Base-by-base conservation (phyloP, 1,140 invertebrate species). In the Spodoptera litura region DNA sequence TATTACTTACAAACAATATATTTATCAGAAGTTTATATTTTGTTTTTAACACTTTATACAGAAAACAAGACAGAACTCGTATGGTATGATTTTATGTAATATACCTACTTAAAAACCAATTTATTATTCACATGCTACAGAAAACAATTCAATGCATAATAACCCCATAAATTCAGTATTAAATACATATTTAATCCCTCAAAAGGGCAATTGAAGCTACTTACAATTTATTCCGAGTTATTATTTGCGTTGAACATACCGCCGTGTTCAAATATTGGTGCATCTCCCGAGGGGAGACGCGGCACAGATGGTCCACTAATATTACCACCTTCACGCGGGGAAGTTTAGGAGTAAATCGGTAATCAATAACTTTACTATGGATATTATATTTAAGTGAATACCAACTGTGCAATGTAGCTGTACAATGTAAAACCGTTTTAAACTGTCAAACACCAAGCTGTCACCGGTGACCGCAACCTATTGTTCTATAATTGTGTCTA, bases 261-360 rank as follows among this genome's bases (percentile, higher is more conserved):
- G 73, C 73, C 59, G 35, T 75, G 73, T 75, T 75, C 73, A 75
- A 75, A 75, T 75, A 75, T 75, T 75, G 73, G 73, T 62, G 73
- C 73, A 75, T 62, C 73, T 53, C 59, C 59, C 44, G 51, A 80
- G 84, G 84, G 86, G 82, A 83, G 76, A 62, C 74, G 75, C 52
- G 83, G 82, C 85, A 88, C 90, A 91, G 88, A 91, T 91, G 90
- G 85, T 90, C 75, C 79, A 76, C 73, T 78, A 77, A 83, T 89
- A 89, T 92, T 91, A 85, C 85, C 83, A 88, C 85, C 85, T 88
- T 81, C 59, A 68, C 77, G 78, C 74, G 80, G 80, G 79, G 79
- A 85, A 78, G 59, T 81, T 87, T 82, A 78, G 73, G 79, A 81
- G 83, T 79, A 82, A 86, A 91, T 87, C 83, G 81, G 83, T 87